Evolutionary conservation across 2,113 vertebrate species (phyloP), one percentile per base, ranked within the genome.

Genomic region (Pyrgilauda ruficollis): DNA sequence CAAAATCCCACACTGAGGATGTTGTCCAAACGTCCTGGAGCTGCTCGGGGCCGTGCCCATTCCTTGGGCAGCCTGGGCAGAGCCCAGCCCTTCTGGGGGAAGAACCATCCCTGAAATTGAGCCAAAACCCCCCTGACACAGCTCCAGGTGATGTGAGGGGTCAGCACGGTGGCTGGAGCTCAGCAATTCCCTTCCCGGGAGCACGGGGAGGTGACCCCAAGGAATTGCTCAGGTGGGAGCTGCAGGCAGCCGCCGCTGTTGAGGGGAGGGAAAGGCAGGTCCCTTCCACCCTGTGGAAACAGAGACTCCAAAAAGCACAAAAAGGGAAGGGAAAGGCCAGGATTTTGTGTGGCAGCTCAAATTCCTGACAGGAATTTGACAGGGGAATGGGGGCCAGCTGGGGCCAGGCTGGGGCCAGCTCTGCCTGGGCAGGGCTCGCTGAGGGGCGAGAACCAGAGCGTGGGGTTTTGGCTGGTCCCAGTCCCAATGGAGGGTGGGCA

Each of bases 371-470:
- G n/a, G n/a, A n/a, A n/a, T n/a, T n/a, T n/a, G 28, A 14, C 5
- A 0, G 2, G 61, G 70, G 64, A 67, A 14, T 2, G 62, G 87
- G 55, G 69, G 15, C 7, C 89, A 84, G 77, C 92, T 79, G 93
- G 62, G 58, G 37, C 72, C 76, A 62, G 66, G 61, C 80, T 52
- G 14, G 14, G 70, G 33, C 72, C 41, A 46, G 44, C 20, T 10
- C 15, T 33, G 2, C 9, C 50, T 17, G 55, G 41, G 58, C 7
- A 70, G 59, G 28, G 86, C 76, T 68, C 8, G 0, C 23, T 2
- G 37, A 5, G 12, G 26, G 63, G 1, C 17, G 43, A 63, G 55
- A 59, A 19, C 3, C n/a, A 10, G 10, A 0, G 1, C 3, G 43
- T 3, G 47, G 61, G 13, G 76, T 20, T 50, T 13, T 11, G 61